A percentile compares a stretch with the other conserved stretches of the same genome.
These are phyloP conservation scores for Ptilonorhynchus violaceus DNA, from an alignment of 2,113 vertebrate genomes.

Conservation along the genomic window DNA sequence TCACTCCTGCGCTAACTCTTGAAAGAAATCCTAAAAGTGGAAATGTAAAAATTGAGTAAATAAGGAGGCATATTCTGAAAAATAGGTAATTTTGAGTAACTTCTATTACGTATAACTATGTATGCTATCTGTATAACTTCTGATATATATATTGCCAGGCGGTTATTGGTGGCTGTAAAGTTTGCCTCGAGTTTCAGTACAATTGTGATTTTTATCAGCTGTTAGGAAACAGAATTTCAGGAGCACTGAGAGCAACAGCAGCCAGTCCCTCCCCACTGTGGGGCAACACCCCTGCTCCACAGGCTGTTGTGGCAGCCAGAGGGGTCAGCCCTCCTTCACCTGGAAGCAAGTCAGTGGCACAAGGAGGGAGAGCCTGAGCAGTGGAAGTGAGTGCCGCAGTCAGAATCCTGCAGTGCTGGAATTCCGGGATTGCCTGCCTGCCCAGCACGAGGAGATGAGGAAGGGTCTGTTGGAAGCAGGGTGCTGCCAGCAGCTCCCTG, in stretches of 20 bases:
- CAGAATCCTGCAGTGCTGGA: neutral
- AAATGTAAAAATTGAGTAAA: neutral
- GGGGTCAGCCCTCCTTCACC: neutral
- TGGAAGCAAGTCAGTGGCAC: neutral
- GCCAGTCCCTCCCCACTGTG: neutral
- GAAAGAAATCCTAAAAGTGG: neutral
- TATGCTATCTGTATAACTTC: too few species aligned
- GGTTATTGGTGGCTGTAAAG: neutral
- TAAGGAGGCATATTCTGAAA: neutral
- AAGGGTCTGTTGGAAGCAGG: neutral
- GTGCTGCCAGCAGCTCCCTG: neutral
- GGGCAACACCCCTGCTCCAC: accelerated
- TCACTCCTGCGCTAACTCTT: neutral
- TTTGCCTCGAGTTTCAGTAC: neutral
- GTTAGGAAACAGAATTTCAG: neutral
- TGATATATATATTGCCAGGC: accelerated
- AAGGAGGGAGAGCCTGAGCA: neutral
- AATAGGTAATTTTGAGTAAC: neutral
- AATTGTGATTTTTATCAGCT: neutral
- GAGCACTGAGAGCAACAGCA: neutral
- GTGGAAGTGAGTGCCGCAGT: neutral
- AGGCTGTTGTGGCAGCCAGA: neutral
- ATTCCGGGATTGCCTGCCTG: accelerated
- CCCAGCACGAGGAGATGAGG: accelerated
- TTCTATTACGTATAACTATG: too few species aligned